Conservation (phyloP, 2,113 vertebrate genomes). For the Mormyrus lacerda region DNA sequence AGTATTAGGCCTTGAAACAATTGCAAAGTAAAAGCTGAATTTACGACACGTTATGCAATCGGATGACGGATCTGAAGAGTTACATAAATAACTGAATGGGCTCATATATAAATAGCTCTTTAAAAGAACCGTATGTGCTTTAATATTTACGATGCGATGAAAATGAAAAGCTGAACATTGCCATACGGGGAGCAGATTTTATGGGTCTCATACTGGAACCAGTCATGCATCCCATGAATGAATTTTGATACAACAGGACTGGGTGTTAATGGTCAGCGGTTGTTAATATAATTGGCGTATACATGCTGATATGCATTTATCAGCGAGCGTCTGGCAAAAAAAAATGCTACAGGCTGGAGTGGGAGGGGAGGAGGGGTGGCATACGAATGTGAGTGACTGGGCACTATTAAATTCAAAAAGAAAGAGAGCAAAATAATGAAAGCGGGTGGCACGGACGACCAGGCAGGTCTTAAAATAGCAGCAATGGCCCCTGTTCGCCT, state of each 20-base stretch:
- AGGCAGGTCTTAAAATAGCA: constrained; percentile 28
- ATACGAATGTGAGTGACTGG: not conserved
- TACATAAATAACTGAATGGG: not conserved
- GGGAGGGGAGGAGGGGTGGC: not conserved
- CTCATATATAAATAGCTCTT: not conserved
- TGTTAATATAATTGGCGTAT: constrained; percentile 41
- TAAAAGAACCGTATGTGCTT: not conserved
- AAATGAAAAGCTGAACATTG: not conserved
- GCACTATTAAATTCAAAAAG: constrained; percentile 8
- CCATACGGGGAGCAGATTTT: not conserved
- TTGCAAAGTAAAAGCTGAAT: not conserved
- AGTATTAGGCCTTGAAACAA: not conserved
- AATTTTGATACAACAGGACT: constrained; percentile 23
- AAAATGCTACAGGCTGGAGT: not conserved
- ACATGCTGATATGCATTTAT: constrained; percentile 24
- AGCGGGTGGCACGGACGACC: not conserved
- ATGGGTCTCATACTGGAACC: not conserved
- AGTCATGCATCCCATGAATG: constrained; percentile 35
- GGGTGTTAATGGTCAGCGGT: constrained; percentile 24
- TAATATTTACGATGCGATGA: not conserved
- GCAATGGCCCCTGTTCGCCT: constrained; percentile 22
- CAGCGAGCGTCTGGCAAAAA: not conserved
- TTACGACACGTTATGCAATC: not conserved
- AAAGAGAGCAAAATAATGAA: not conserved
- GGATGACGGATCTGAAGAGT: not conserved